Evolutionary conservation across 2,888 invertebrate species (phyloP).

Genomic region (Octonoba sinensis): DNA sequence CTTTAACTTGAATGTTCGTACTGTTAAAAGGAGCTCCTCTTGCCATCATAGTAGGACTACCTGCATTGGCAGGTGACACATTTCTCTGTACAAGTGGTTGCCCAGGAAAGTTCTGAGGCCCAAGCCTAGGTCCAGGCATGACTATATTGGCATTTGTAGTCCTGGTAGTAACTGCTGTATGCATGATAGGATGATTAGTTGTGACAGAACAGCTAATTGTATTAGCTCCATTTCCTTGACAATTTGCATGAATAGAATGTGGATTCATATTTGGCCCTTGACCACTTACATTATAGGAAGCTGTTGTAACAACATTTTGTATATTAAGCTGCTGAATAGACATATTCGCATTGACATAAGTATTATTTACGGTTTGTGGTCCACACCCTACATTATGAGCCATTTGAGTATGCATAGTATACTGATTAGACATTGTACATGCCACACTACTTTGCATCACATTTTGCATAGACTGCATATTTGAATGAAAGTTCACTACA

Average conservation of each 20-base stretch:
- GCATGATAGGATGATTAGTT: constrained; percentile 66
- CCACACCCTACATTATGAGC: constrained; percentile 68
- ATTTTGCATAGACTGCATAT: constrained; percentile 70
- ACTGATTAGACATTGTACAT: constrained; percentile 62
- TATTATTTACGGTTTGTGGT: constrained; percentile 73
- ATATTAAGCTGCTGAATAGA: constrained; percentile 74
- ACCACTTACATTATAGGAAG: constrained; percentile 68
- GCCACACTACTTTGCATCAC: constrained; percentile 54
- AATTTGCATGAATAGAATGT: constrained; percentile 58
- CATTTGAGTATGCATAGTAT: constrained; percentile 66
- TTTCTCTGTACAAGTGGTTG: constrained; percentile 39
- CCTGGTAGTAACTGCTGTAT: constrained; percentile 63
- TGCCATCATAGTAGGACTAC: constrained; percentile 57
- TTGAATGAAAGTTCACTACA: constrained; percentile 71
- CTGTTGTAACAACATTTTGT: constrained; percentile 71
- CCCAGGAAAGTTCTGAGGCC: constrained; percentile 54
- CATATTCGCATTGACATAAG: constrained; percentile 74
- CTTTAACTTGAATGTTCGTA: constrained; percentile 89
- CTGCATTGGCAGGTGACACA: constrained; percentile 42
- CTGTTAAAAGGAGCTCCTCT: constrained; percentile 75
- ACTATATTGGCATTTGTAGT: constrained; percentile 64
- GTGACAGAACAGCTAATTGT: constrained; percentile 67
- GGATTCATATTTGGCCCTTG: constrained; percentile 65
- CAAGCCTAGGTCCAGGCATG: constrained; percentile 63
- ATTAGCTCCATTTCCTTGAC: constrained; percentile 58